Base-by-base conservation (phyloP, 2,888 invertebrate genomes). In the Troilus luridus region DNA sequence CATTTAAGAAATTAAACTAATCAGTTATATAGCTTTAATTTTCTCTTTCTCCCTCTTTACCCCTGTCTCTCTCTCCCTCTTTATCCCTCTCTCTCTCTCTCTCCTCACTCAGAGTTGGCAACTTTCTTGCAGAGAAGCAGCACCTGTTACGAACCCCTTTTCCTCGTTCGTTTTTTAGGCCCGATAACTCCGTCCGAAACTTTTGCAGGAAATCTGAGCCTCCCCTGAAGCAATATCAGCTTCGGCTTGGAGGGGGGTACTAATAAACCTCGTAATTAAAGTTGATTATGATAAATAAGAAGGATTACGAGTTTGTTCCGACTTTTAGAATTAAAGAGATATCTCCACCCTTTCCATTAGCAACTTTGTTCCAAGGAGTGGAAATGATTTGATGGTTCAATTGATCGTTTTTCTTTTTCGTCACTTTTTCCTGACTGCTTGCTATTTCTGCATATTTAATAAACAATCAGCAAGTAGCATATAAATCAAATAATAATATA, bases 261-360 rank as follows among this genome's bases (percentile, higher is more conserved):
- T 90, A 90, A 90, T 90, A 90, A 90, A 90, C 81, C 90, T 90
- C 90, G 77, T 90, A 90, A 90, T 90, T 90, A 90, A 90, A 85
- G 60, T 90, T 90, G 90, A 90, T 90, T 90, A 90, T 90, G 90
- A 90, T 90, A 90, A 90, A 90, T 90, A 90, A 90, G 90, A 85
- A 81, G 90, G 90, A 90, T 90, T 90, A 90, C 81, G 90, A 90
- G 90, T 89, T 67, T 64, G 90, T 77, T 77, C 58, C 21, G 85
- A 85, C 59, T 81, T 90, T 85, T 77, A 54, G 56, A 90, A 90
- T 90, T 90, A 90, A 90, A 90, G 81, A 90, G 90, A 90, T 90
- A 90, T 81, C 90, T 89, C n/a, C 89, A 89, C 89, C 72, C 89
- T 89, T 89, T 89, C 89, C 89, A 89, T 89, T 89, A 89, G 67